Conservation (phyloP, 1,140 invertebrate species). For the Drosophila funebris region DNA sequence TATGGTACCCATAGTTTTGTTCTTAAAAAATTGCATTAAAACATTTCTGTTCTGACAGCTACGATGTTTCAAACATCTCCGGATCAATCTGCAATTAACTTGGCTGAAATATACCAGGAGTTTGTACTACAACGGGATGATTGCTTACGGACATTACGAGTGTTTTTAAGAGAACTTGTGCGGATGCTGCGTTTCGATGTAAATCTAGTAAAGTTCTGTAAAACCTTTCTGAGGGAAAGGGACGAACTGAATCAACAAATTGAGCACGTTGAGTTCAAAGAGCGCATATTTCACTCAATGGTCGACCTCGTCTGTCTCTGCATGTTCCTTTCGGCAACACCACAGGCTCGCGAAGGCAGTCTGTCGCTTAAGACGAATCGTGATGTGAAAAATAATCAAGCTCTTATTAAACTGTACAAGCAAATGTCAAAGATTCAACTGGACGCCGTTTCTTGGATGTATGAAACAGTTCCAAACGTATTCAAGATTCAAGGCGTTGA, state of each 20-base stretch:
- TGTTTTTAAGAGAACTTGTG: slow-evolving; percentile 92
- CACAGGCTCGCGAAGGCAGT: slow-evolving; percentile 89
- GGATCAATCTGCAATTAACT: slow-evolving; percentile 89
- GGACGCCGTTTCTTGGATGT: slow-evolving; percentile 93
- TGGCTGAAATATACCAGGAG: slow-evolving; percentile 94
- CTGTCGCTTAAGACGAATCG: slow-evolving; percentile 71
- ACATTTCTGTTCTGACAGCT: slow-evolving; percentile 83
- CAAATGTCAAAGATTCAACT: slow-evolving; percentile 91
- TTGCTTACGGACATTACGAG: slow-evolving; percentile 92
- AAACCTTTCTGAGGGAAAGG: slow-evolving; percentile 88
- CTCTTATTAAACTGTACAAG: slow-evolving; percentile 87
- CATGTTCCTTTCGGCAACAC: slow-evolving; percentile 92
- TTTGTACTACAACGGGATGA: slow-evolving; percentile 95
- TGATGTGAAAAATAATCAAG: slow-evolving; percentile 70
- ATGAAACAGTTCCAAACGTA: slow-evolving; percentile 90
- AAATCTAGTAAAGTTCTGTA: slow-evolving; percentile 89
- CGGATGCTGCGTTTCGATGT: slow-evolving; percentile 92
- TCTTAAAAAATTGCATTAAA: neutral
- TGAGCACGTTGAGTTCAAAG: slow-evolving; percentile 88
- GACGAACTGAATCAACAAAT: slow-evolving; percentile 85
- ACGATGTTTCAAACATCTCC: slow-evolving; percentile 93
- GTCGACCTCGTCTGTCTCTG: slow-evolving; percentile 94
- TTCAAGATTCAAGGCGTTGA: slow-evolving; percentile 90
- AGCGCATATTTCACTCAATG: slow-evolving; percentile 92
- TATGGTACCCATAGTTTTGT: neutral